Evolutionary conservation across 2,113 vertebrate species (phyloP).

Genomic region (Eulemur macaco): DNA sequence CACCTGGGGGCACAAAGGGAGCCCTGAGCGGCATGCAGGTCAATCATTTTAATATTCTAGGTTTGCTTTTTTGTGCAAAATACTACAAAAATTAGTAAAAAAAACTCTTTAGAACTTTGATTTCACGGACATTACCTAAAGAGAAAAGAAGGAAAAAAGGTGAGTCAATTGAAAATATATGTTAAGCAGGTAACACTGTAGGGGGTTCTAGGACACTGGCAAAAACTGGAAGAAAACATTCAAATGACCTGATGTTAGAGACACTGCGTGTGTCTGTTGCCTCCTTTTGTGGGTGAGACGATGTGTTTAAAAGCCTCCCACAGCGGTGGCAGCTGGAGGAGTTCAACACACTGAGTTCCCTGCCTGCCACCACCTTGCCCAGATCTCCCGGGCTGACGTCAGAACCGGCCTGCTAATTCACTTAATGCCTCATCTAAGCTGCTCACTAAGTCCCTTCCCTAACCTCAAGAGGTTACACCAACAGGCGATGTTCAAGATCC

Average conservation of each 20-base stretch:
- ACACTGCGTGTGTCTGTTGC: rapidly evolving
- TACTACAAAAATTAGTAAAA: background rate
- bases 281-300: background rate
- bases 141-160: background rate
- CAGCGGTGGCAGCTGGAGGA: background rate
- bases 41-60: background rate
- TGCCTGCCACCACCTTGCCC: background rate
- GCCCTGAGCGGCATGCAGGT: background rate
- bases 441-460: background rate
- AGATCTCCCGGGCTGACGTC: background rate
- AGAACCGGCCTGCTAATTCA: background rate
- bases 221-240: background rate
- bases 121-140: background rate
- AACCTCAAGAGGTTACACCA: background rate
- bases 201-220: background rate
- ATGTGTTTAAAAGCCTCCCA: background rate
- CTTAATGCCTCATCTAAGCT: background rate
- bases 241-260: background rate
- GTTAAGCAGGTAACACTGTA: background rate
- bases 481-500: rapidly evolving
- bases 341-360: background rate
- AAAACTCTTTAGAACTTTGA: background rate
- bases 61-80: background rate
- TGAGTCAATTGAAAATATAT: background rate
- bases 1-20: background rate